These are phyloP conservation scores for Acanthosepion lycidas DNA, from an alignment of 2,888 invertebrate species.

Conservation along the genomic window DNA sequence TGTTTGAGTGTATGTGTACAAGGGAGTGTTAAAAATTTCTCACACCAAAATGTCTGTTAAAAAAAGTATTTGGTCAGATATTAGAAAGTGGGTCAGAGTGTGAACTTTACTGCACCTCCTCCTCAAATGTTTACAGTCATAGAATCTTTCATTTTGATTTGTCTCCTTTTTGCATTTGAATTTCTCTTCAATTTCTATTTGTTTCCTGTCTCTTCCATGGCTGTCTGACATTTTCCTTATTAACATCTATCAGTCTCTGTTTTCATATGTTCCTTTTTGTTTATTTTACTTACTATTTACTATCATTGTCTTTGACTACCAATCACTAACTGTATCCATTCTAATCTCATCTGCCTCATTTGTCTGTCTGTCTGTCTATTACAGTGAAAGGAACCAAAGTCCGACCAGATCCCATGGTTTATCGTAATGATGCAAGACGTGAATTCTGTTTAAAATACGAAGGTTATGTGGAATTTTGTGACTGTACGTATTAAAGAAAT, in stretches of 20 bases:
- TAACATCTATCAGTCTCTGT: neutral
- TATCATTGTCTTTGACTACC: neutral
- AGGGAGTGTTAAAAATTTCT: too few relatives aligned
- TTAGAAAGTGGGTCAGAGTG: too few relatives aligned
- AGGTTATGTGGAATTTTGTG: slow-evolving; percentile 76
- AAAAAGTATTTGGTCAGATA: too few relatives aligned
- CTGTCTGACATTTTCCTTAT: neutral
- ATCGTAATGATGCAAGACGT: slow-evolving; percentile 73
- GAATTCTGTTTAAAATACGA: slow-evolving; percentile 76
- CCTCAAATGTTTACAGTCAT: too few relatives aligned
- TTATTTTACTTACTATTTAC: neutral
- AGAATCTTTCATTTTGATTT: too few relatives aligned
- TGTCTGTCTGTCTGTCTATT: slow-evolving; percentile 47
- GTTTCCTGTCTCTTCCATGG: neutral
- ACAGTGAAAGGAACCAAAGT: slow-evolving; percentile 69
- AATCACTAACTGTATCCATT: neutral
- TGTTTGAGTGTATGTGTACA: too few relatives aligned
- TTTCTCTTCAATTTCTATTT: neutral
- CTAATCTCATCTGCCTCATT: slow-evolving; percentile 35
- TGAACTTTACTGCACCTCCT: too few relatives aligned
- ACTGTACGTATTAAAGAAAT: slow-evolving; percentile 62
- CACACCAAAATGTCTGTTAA: too few relatives aligned
- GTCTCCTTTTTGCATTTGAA: too few relatives aligned
- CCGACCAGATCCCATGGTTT: slow-evolving; percentile 73
- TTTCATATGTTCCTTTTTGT: neutral